Evolutionary conservation across 2,113 vertebrate species (phyloP), one percentile per base, ranked within the genome.

Genomic region (Limnothrissa miodon): DNA sequence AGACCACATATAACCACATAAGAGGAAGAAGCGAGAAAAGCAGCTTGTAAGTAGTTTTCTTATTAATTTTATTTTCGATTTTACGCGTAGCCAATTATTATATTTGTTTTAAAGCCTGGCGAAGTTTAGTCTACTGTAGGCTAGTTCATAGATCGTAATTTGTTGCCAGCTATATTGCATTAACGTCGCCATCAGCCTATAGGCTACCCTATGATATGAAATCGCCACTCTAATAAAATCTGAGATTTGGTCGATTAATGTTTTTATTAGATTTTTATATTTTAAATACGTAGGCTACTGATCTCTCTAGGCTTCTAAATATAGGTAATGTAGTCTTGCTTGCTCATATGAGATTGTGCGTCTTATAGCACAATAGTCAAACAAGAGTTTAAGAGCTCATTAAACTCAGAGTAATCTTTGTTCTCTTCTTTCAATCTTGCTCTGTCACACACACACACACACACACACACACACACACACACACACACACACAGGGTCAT

Each of bases 21-120:
- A 87, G 39, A 84, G 45, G 33, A 39, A 79, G 51, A 19, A 74
- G 66, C 45, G 81, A 81, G 84, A 83, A 70, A 39, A 39, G 85
- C 82, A 84, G 56, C 45, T 78, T 85, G 87, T 86, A 84, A 86
- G 87, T 89, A 78, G 17, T n/a, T 81, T 5, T 5, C 17, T 33
- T 82, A n/a, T 59, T 36, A 15, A 39, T 15, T 17, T 48, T 5
- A 39, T 56, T 33, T 21, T 48, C 11, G 13, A 0, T 36, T 74
- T 11, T 74, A 33, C 25, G 10, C 25, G 5, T 66, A 11, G 42
- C 29, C n/a, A 9, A 1, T 9, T 15, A 74, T 74, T 33, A 36
- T 66, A 9, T 74, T 15, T 15, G 11, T 33, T 29, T 36, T 36
- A 56, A 56, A 23, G 51, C 19, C 4, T 56, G 51, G 19, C 23